Percentiles rank a stretch among this genome's conserved stretches.
Conservation (phyloP, 2,888 invertebrate species). For the Apomyelois bistriatella region DNA sequence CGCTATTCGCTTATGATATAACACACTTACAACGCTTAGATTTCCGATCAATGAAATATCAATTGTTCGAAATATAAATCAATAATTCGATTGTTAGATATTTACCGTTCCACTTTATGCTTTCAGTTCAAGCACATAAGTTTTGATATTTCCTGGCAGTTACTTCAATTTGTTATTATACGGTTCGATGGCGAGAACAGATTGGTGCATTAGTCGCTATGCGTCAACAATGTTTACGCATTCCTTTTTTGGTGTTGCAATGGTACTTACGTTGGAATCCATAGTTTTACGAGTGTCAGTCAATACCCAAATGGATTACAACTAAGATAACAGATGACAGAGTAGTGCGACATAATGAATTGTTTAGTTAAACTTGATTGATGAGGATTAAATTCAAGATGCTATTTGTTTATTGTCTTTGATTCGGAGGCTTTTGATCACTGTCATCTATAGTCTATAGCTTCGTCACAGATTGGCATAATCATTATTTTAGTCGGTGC, state of each 20-base stretch:
- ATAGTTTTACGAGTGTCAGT: constrained; percentile 4
- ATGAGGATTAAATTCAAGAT: not conserved
- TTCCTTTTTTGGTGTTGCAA: constrained; percentile 5
- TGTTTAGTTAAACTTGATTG: constrained; percentile 2
- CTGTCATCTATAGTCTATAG: not conserved
- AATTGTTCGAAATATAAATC: constrained; percentile 11
- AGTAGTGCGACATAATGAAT: constrained; percentile 1
- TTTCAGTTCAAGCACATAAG: not conserved
- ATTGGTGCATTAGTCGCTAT: constrained; percentile 1
- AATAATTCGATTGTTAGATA: constrained; percentile 6
- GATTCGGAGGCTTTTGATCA: not conserved
- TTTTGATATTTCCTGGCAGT: not conserved
- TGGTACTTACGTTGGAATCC: not conserved
- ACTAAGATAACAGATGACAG: not conserved
- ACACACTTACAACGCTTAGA: not conserved
- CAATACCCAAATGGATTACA: not conserved
- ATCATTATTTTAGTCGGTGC: not conserved
- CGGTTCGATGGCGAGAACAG: constrained; percentile 1
- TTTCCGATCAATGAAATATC: constrained; percentile 7
- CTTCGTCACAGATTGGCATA: not conserved
- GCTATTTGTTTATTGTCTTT: not conserved
- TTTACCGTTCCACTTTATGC: not conserved
- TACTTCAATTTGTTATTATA: not conserved
- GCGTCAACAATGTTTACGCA: constrained; percentile 6
- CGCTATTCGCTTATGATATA: constrained; percentile 3